Evolutionary conservation across 1,140 invertebrate species (phyloP).

Genomic region (Cylas formicarius): DNA sequence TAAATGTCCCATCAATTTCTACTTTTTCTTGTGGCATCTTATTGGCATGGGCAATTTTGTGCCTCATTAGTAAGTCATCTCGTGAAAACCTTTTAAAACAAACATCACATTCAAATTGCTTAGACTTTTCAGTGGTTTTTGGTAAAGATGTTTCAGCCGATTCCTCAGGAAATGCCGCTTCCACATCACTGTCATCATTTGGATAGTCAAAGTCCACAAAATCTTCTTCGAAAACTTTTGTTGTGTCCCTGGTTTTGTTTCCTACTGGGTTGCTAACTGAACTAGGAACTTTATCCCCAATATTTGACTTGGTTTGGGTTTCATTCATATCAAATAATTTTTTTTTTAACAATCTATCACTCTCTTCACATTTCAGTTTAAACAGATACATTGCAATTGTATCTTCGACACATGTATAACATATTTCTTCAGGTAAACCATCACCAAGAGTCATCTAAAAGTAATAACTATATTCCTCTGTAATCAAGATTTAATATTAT

Average conservation of each 20-base stretch:
- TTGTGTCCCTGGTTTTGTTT: too few relatives aligned
- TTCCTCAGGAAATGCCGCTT: background rate
- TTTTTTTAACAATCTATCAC: conserved; percentile 49
- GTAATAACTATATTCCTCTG: too few relatives aligned
- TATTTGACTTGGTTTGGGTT: too few relatives aligned
- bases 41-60: conserved; percentile 33
- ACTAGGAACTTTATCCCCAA: too few relatives aligned
- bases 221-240: conserved; percentile 14
- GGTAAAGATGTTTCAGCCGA: conserved; percentile 9
- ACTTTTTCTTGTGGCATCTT: conserved; percentile 24
- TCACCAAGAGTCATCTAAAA: conserved; percentile 49
- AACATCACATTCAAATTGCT: conserved; percentile 33
- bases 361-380: conserved; percentile 56
- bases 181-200: conserved; percentile 13
- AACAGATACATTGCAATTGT: conserved; percentile 56
- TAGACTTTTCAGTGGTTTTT: conserved; percentile 10
- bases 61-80: conserved; percentile 31
- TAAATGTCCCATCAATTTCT: conserved; percentile 8
- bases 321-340: conserved; percentile 41
- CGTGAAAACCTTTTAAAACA: conserved; percentile 36
- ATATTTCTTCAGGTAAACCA: conserved; percentile 56
- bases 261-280: too few relatives aligned
- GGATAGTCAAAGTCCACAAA: conserved; percentile 18
- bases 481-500: conserved; percentile 16
- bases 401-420: conserved; percentile 52